A percentile compares a stretch with the other conserved stretches of the same genome.
These are phyloP conservation scores for Ivindomyrus marchei DNA, from an alignment of 2,113 vertebrate genomes.

Conservation along the genomic window DNA sequence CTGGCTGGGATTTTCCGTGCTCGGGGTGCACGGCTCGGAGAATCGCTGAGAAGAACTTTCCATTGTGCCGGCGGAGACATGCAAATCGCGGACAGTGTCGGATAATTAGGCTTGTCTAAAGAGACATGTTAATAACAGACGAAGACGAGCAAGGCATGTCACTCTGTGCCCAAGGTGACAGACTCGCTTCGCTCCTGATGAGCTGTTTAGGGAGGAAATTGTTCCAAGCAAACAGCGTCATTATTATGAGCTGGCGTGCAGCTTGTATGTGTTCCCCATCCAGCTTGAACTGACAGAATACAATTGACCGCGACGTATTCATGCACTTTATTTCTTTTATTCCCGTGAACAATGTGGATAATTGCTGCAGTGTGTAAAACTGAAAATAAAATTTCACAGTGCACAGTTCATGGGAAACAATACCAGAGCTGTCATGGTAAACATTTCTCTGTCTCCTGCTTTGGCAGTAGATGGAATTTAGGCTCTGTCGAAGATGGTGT, in stretches of 20 bases:
- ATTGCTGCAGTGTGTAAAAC: constrained; percentile 73
- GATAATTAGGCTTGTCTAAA: constrained; percentile 79
- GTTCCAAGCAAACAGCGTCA: constrained; percentile 71
- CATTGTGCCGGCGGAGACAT: constrained; percentile 72
- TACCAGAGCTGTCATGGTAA: constrained; percentile 62
- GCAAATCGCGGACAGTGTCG: constrained; percentile 75
- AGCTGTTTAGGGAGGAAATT: constrained; percentile 74
- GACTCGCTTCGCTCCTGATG: constrained; percentile 72
- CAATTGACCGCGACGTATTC: constrained; percentile 75
- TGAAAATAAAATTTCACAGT: constrained; percentile 71
- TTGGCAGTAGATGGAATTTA: constrained; percentile 51
- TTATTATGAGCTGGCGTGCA: constrained; percentile 70
- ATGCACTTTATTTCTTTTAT: constrained; percentile 77
- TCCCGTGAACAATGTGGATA: constrained; percentile 72
- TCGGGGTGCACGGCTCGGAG: constrained; percentile 62
- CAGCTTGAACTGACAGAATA: constrained; percentile 74
- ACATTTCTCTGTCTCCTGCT: constrained; percentile 50
- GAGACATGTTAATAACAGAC: constrained; percentile 77
- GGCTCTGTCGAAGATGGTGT: constrained; percentile 29
- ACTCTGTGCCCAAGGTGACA: constrained; percentile 69
- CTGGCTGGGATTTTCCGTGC: constrained; percentile 62
- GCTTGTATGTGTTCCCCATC: constrained; percentile 67
- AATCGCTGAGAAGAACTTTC: constrained; percentile 72
- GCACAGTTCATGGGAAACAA: constrained; percentile 59
- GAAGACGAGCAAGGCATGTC: constrained; percentile 68